These are phyloP conservation scores for Neodiprion fabricii DNA, from an alignment of 1,140 invertebrate species.

Conservation along the genomic window DNA sequence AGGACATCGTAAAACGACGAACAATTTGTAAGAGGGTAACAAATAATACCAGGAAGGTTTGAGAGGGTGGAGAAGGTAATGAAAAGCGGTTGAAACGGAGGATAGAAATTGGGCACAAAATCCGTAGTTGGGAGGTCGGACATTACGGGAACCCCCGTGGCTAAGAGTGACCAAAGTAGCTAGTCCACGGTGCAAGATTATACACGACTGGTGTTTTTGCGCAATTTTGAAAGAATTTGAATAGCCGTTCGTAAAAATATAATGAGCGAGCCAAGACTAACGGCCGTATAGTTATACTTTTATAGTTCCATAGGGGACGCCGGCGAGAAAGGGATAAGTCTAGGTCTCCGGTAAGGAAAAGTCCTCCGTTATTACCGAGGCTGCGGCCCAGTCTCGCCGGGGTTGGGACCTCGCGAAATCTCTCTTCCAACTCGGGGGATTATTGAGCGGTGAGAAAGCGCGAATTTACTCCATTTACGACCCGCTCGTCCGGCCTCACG, in stretches of 20 bases:
- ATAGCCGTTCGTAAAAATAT: conserved; percentile 46
- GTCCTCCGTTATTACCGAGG: conserved; percentile 40
- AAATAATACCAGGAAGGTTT: too few relatives aligned
- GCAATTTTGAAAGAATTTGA: conserved; percentile 62
- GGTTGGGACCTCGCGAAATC: neutral
- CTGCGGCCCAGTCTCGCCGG: neutral
- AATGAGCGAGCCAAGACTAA: conserved; percentile 25
- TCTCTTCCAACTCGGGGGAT: too few relatives aligned
- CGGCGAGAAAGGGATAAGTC: conserved; percentile 30
- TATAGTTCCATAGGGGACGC: conserved; percentile 29
- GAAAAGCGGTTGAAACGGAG: too few relatives aligned
- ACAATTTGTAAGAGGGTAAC: too few relatives aligned
- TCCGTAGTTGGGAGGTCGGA: neutral
- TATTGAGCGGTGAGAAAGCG: too few relatives aligned
- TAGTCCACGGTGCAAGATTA: conserved; percentile 38
- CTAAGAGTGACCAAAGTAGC: neutral
- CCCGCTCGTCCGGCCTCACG: too few relatives aligned
- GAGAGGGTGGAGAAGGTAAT: too few relatives aligned
- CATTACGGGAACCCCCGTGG: conserved; percentile 2
- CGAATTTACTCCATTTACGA: too few relatives aligned
- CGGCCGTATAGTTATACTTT: conserved; percentile 27
- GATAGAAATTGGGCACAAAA: too few relatives aligned
- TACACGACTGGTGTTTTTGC: conserved; percentile 50
- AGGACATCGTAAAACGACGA: too few relatives aligned
- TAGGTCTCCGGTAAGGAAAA: conserved; percentile 30